Evolutionary conservation across 2,113 vertebrate species (phyloP).

Genomic region (Otocyon megalotis): DNA sequence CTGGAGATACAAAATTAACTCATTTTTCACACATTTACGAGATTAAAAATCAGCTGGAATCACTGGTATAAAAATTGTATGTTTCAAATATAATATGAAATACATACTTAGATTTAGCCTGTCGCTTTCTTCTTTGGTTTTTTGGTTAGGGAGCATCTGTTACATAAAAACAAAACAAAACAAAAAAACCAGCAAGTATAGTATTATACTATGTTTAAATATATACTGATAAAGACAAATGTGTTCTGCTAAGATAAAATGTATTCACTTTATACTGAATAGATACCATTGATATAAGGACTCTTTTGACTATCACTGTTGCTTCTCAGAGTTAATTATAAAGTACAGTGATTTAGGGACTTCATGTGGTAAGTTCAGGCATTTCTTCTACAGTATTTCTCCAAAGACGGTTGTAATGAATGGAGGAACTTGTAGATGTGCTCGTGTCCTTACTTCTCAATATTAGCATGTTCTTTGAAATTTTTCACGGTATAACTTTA

Average conservation of each 20-base stretch:
- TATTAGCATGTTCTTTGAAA: constrained; percentile 11
- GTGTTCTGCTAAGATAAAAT: neutral
- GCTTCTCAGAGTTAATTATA: constrained; percentile 10
- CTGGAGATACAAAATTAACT: neutral
- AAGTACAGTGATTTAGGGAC: neutral
- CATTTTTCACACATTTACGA: neutral
- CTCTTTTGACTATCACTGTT: neutral
- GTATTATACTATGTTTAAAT: neutral
- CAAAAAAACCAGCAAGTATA: neutral
- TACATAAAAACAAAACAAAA: neutral
- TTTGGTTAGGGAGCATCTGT: neutral
- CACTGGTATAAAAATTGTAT: neutral
- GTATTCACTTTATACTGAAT: neutral
- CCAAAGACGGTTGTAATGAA: neutral
- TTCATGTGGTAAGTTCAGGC: neutral
- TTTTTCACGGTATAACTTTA: neutral
- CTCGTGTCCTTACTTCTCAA: neutral
- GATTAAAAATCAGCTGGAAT: neutral
- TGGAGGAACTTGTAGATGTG: neutral
- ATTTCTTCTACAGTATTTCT: neutral
- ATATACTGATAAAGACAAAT: neutral
- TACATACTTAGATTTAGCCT: neutral
- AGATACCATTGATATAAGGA: neutral
- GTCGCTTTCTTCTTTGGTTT: neutral
- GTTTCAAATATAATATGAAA: neutral